Percentiles rank a stretch among this genome's conserved stretches.
phyloP scores from a whole-genome alignment of 2,888 invertebrate species.

The Cordilura impudica region DNA sequence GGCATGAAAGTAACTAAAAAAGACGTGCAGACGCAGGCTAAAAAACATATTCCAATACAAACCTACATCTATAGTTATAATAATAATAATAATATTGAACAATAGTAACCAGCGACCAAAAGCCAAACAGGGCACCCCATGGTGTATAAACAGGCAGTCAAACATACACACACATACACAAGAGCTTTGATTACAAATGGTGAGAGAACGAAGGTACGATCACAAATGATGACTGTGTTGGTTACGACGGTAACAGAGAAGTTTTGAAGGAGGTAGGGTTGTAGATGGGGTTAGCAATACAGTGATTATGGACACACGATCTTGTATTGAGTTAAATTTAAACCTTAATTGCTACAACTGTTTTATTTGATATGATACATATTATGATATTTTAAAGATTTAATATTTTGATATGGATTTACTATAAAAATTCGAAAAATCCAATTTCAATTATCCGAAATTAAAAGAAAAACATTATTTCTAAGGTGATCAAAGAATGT shows the following conservation, averaged over 20 bases:
- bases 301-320: slow-evolving; percentile 76
- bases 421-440: too few species aligned
- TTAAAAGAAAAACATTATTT: too few species aligned
- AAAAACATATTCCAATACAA: slow-evolving; percentile 14
- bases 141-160: slow-evolving; percentile 25
- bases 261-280: slow-evolving; percentile 33
- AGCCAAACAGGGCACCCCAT: slow-evolving; percentile 37
- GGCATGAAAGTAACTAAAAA: slow-evolving; percentile 54
- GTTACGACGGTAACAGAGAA: neutral
- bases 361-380: too few species aligned
- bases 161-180: neutral
- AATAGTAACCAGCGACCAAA: slow-evolving; percentile 25
- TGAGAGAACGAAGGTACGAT: slow-evolving; percentile 25
- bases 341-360: too few species aligned
- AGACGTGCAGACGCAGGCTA: slow-evolving; percentile 62
- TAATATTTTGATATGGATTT: too few species aligned
- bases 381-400: too few species aligned
- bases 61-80: slow-evolving; percentile 24
- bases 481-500: too few species aligned
- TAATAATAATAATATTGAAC: slow-evolving; percentile 21
- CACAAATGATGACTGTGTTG: slow-evolving; percentile 1
- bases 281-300: slow-evolving; percentile 74
- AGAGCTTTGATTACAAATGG: slow-evolving; percentile 29
- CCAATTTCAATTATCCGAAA: too few species aligned
- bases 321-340: slow-evolving; percentile 65